Percentiles rank a stretch among this genome's conserved stretches.
phyloP scores from a whole-genome alignment of 2,888 invertebrate species.

The Zaprionus bogoriensis region DNA sequence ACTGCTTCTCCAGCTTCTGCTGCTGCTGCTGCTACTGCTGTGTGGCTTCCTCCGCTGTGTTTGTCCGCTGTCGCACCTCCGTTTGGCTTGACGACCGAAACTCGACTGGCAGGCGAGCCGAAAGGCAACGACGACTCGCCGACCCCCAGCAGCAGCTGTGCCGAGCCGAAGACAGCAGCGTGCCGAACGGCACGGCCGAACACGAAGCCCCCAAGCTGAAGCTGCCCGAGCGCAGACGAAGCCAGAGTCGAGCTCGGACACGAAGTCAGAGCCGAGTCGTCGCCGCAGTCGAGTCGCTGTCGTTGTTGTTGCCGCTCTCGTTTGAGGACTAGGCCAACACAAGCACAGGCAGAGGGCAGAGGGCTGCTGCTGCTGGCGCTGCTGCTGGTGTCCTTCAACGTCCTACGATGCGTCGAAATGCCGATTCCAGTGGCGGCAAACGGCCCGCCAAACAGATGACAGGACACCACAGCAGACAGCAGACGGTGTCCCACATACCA shows the following conservation, averaged over 20 bases:
- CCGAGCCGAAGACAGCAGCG: conserved; percentile 36
- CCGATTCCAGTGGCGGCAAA: conserved; percentile 69
- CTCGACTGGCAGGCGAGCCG: conserved; percentile 75
- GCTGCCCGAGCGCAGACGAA: conserved; percentile 5
- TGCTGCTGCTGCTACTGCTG: conserved; percentile 26
- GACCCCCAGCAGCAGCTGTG: background rate
- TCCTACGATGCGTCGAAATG: conserved; percentile 53
- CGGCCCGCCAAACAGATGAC: conserved; percentile 80
- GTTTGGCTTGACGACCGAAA: conserved; percentile 79
- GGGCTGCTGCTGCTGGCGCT: conserved; percentile 18
- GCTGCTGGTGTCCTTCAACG: conserved; percentile 71
- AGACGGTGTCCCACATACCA: background rate
- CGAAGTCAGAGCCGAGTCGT: background rate
- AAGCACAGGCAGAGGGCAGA: conserved; percentile 31
- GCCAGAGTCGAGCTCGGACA: background rate
- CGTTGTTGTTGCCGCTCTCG: conserved; percentile 66
- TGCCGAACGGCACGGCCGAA: background rate
- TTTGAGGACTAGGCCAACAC: conserved; percentile 73
- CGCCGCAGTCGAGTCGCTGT: conserved; percentile 28
- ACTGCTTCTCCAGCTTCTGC: conserved; percentile 22
- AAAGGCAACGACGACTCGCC: conserved; percentile 7
- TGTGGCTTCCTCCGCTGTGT: conserved; percentile 22
- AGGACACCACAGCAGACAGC: conserved; percentile 62
- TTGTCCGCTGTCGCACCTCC: conserved; percentile 75
- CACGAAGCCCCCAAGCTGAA: conserved; percentile 10